Evolutionary conservation across 92 coral and sea anemone species (phyloP), one percentile per base, ranked within the genome.

Genomic region (Ricordea florida): DNA sequence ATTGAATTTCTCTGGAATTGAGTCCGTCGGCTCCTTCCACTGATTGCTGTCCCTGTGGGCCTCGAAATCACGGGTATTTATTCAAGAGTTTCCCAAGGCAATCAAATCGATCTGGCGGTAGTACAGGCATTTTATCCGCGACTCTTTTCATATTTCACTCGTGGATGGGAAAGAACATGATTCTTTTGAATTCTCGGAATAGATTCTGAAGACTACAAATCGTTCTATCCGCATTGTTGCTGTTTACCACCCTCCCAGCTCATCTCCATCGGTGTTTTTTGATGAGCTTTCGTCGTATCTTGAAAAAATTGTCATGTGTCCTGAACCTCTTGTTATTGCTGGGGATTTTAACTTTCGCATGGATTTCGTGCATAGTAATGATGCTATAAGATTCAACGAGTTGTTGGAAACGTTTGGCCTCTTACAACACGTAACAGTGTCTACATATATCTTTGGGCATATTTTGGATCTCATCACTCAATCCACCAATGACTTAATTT

Each of bases 151-250:
- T 15, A 28, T 36, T 13, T 49, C 46, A 36, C 40, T 68, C 26
- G 20, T 44, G 25, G 45, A 16, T 27, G 62, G 75, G 17, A 56
- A 56, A 56, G 75, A 68, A 38, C 26, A 48, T 51, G 60, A 48
- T 10, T 68, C 75, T 11, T 68, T 68, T 32, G 62, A 68, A 68
- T 68, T 38, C 33, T 68, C 46, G 6, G 75, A 68, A 31, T 48
- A 61, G 46, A 49, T 48, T 30, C 47, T 68, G 3, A 48, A 21
- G 25, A 20, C 26, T 3, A 23, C 52, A 14, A 15, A 63, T 41
- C 14, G 34, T 23, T 21, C 55, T 17, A 3, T 63, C 32, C 47
- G 34, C 14, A 28, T 63, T 14, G 33, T 63, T 40, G 71, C 71
- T 63, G 55, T 63, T 24, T 40, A 63, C 23, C 55, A 52, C 7